Evolutionary conservation across 2,113 vertebrate genomes (phyloP).

Genomic region (Chloroceryle aenea): DNA sequence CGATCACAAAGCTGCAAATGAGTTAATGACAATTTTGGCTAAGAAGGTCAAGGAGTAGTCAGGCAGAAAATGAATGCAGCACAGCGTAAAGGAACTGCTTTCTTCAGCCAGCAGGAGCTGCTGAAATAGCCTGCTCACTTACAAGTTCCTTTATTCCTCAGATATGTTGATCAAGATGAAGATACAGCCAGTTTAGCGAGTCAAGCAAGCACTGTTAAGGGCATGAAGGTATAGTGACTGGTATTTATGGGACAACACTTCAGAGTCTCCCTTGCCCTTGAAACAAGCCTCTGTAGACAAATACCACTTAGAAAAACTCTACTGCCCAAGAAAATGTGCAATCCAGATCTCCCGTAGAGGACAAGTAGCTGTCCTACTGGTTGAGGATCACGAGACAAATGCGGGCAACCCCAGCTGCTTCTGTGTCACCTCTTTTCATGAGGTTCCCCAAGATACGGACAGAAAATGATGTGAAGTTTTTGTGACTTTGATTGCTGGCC

Average conservation of each 20-base stretch:
- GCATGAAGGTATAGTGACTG: not conserved
- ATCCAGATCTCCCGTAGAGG: not conserved
- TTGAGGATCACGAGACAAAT: not conserved
- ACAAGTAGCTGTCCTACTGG: not conserved
- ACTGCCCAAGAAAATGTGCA: not conserved
- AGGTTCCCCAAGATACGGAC: not conserved
- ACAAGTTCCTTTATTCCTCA: not conserved
- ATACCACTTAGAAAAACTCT: not conserved
- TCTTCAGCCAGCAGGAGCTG: not conserved
- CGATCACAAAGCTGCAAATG: conserved; percentile 9
- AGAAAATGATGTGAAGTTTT: not conserved
- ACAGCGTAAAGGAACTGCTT: not conserved
- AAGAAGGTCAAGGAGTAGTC: conserved; percentile 26
- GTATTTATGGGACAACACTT: not conserved
- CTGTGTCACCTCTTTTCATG: not conserved
- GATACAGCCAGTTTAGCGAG: not conserved
- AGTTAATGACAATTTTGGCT: conserved; percentile 46
- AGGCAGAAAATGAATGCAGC: conserved; percentile 41
- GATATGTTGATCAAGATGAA: not conserved
- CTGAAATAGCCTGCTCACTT: not conserved
- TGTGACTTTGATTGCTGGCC: not conserved
- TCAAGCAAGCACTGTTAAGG: not conserved
- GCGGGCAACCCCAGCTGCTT: accelerated
- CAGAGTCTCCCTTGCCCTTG: not conserved
- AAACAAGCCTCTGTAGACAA: not conserved